These are phyloP conservation scores for Gastrophysa polygoni DNA, from an alignment of 2,888 invertebrate species.

Conservation along the genomic window DNA sequence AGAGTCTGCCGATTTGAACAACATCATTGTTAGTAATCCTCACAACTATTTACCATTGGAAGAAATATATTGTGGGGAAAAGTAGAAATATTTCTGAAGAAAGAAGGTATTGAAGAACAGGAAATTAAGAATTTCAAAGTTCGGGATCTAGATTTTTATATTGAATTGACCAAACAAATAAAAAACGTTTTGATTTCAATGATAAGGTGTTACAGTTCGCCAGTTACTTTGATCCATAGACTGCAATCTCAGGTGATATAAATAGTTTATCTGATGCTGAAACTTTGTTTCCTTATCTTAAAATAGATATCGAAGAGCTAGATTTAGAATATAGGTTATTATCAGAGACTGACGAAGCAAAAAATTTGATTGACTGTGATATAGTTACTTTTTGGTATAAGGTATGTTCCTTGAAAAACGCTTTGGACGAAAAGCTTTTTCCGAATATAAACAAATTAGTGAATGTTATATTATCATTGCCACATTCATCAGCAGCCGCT, in stretches of 20 bases:
- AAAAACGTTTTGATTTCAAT: constrained; percentile 20
- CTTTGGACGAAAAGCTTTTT: constrained; percentile 9
- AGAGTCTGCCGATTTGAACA: constrained; percentile 13
- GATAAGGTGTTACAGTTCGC: constrained; percentile 20
- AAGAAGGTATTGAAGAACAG: constrained; percentile 6
- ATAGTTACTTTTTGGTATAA: constrained; percentile 8
- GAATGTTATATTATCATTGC: background rate
- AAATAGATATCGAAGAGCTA: constrained; percentile 9
- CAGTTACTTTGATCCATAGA: constrained; percentile 12
- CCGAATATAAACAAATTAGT: background rate
- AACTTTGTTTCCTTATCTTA: constrained; percentile 17
- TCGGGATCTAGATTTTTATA: constrained; percentile 21
- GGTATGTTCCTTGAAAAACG: constrained; percentile 5
- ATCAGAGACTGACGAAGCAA: constrained; percentile 9
- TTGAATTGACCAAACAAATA: constrained; percentile 20
- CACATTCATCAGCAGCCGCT: background rate
- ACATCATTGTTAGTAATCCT: constrained; percentile 17
- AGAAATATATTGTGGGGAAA: too few species aligned
- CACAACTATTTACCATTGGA: constrained; percentile 17
- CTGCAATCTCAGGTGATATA: constrained; percentile 8
- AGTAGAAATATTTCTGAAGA: constrained; percentile 12
- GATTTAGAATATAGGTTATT: constrained; percentile 14
- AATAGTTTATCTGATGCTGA: constrained; percentile 4
- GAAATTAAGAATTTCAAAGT: constrained; percentile 19
- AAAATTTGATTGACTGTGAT: constrained; percentile 8